Evolutionary conservation across 2,888 invertebrate genomes (phyloP), one percentile per base, ranked within the genome.

Genomic region (Apodemia duryi): DNA sequence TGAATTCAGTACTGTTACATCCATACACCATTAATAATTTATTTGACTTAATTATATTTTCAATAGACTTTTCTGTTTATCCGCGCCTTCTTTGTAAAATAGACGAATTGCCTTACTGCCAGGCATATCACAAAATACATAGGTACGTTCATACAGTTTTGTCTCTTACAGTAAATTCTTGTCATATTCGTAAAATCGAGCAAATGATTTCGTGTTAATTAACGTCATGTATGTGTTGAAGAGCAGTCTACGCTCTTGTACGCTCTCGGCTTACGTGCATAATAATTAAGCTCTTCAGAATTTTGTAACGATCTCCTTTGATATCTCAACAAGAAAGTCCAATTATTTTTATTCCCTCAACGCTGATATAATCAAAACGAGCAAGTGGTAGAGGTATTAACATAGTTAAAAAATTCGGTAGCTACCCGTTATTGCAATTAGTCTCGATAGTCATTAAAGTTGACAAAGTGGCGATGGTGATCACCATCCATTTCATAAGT

Each of bases 201-300:
- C 49, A n/a, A 43, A 43, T 43, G 43, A 13, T 49, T 49, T 6
- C 49, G 49, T 49, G 35, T 57, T 57, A 57, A 57, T 57, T 57
- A 35, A 32, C 57, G 57, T 35, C 57, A 57, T 11, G 28, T 13
- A 3, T 32, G 6, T 57, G 11, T 32, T 57, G 32, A 57, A 57
- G 32, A 32, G 3, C 57, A 29, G 57, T 29, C 29, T 29, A 57
- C 29, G 35, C 57, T 57, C 35, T 35, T 35, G 9, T 10, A 54
- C 10, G 54, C 29, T 28, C 10, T 10, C 29, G 35, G 57, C 57
- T 13, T 2, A 57, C 32, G 32, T 32, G 49, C 49, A n/a, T 32
- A n/a, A 32, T 60, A 60, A 60, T 60, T 35, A 60, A 32, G 32
- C 32, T 13, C 57, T 60, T 35, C 1, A 2, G 32, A 35, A 60